These are phyloP conservation scores for Danio choprae DNA, from an alignment of 2,797 vertebrate genomes.

Conservation along the genomic window DNA sequence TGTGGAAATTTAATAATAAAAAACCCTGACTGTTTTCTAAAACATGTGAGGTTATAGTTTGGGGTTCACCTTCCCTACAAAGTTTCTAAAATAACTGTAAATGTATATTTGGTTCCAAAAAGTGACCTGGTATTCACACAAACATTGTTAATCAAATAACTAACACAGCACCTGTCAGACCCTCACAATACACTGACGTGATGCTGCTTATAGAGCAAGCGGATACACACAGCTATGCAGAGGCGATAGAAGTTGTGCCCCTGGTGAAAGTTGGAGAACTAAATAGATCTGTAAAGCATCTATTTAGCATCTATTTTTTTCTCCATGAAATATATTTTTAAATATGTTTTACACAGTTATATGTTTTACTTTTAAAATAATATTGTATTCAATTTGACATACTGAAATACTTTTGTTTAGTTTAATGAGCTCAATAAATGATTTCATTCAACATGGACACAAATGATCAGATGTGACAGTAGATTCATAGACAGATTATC, in stretches of 20 bases:
- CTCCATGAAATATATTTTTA: neutral
- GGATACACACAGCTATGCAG: constrained; percentile 53
- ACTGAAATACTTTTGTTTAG: neutral
- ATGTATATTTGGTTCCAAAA: neutral
- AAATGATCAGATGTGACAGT: neutral
- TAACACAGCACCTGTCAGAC: constrained; percentile 66
- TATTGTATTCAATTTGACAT: neutral
- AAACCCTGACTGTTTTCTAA: neutral
- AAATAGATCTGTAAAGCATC: constrained; percentile 47
- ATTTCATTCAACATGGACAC: neutral
- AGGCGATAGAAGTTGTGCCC: constrained; percentile 60
- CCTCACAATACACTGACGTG: constrained; percentile 58
- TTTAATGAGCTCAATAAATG: neutral
- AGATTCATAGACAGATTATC: neutral
- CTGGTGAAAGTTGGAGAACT: constrained; percentile 59
- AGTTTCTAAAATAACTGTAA: neutral
- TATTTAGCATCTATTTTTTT: too few relatives aligned
- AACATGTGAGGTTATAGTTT: neutral
- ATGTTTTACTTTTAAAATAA: neutral
- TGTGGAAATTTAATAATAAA: constrained; percentile 2
- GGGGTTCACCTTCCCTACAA: neutral
- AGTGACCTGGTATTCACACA: neutral
- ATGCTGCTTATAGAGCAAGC: constrained; percentile 40
- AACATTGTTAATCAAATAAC: constrained; percentile 42
- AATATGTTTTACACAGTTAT: neutral